Evolutionary conservation across 2,797 vertebrate genomes (phyloP).

Genomic region (Propithecus perrieri): DNA sequence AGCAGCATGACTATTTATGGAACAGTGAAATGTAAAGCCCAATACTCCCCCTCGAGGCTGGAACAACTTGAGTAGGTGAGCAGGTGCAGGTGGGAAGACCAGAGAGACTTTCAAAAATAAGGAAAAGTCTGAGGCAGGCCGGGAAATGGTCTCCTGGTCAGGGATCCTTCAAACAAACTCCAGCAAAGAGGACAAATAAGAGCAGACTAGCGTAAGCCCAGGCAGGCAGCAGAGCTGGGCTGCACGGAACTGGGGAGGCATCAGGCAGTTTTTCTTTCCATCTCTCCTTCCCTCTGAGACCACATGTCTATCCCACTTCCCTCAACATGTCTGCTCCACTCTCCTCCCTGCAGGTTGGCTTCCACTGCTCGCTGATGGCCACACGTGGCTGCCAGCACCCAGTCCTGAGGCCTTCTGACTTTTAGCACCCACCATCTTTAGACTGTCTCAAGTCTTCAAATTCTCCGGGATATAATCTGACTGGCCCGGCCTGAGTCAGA

Average conservation of each 20-base stretch:
- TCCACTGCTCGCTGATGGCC: neutral
- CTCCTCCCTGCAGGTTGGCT: neutral
- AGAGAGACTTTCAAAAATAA: neutral
- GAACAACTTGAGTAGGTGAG: too few species aligned
- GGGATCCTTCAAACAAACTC: neutral
- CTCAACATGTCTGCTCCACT: neutral
- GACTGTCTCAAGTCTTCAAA: neutral
- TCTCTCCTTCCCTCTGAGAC: neutral
- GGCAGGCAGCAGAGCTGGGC: neutral
- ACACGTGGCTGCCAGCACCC: neutral
- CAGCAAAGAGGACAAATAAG: neutral
- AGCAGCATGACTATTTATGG: neutral
- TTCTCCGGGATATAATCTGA: neutral
- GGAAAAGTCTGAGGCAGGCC: neutral
- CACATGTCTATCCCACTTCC: neutral
- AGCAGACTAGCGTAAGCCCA: neutral
- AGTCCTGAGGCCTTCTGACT: neutral
- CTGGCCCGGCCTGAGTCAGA: neutral
- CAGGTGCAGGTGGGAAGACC: neutral
- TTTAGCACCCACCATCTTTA: neutral
- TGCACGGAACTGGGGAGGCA: fast-evolving
- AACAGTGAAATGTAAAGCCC: neutral
- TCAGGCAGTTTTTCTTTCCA: neutral
- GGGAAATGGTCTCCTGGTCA: neutral
- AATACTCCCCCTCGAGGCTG: neutral